These are phyloP conservation scores for Ptychodera flava DNA, from an alignment of 35 echinoderm and acorn worm species.

Conservation along the genomic window DNA sequence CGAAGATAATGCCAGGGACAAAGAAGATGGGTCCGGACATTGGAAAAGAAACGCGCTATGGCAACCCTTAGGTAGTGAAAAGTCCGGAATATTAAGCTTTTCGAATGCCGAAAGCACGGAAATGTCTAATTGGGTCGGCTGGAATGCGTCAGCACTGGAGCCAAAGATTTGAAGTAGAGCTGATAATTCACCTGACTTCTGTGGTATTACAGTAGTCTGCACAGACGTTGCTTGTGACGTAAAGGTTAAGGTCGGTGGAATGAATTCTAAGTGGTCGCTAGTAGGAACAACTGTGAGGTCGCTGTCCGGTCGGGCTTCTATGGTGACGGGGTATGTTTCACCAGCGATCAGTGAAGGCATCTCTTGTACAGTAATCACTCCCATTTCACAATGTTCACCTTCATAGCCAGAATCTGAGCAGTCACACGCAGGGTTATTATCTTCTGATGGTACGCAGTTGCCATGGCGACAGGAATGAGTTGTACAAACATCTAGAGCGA, in stretches of 20 bases:
- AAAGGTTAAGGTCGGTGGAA: neutral
- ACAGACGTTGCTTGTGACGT: neutral
- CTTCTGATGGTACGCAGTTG: no score
- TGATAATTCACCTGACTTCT: neutral
- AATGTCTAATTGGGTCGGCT: neutral
- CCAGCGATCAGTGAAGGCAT: neutral
- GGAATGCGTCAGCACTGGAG: neutral
- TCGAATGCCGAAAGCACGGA: neutral
- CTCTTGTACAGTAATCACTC: neutral
- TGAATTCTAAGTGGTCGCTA: neutral
- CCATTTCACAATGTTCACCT: neutral
- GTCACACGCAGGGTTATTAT: neutral
- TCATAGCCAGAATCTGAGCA: neutral
- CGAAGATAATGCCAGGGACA: neutral
- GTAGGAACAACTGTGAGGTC: neutral
- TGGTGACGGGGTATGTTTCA: neutral
- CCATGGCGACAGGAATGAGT: no score
- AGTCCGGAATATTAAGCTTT: neutral
- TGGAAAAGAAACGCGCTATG: neutral
- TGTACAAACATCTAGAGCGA: no score
- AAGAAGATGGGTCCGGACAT: neutral
- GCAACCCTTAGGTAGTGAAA: neutral
- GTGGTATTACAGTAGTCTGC: neutral
- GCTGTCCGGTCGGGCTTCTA: neutral
- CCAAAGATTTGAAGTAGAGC: neutral